A percentile compares a stretch with the other conserved stretches of the same genome.
phyloP scores from a whole-genome alignment of 2,797 vertebrate species.

The Petrocephalus sullivani region DNA sequence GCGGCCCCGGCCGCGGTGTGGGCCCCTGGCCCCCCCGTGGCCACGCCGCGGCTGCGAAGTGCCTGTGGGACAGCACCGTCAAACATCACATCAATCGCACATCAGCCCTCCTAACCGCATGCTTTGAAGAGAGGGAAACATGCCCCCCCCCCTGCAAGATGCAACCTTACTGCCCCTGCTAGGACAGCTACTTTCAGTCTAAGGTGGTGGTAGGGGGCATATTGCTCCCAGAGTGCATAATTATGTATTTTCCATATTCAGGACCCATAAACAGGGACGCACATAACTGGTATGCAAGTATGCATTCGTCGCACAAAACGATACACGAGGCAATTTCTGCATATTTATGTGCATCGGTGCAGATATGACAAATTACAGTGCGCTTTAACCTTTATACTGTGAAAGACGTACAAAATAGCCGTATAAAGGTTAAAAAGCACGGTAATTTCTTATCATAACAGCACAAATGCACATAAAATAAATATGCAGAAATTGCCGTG shows the following conservation, averaged over 20 bases:
- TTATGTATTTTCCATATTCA: not conserved
- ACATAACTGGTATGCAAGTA: too few species aligned
- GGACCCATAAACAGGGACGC: not conserved
- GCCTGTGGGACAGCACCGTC: constrained; percentile 42
- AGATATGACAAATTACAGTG: too few species aligned
- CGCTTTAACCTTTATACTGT: too few species aligned
- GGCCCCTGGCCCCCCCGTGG: constrained; percentile 73
- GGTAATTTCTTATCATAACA: too few species aligned
- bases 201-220: not conserved
- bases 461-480: too few species aligned
- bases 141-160: not conserved
- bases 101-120: not conserved
- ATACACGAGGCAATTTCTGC: too few species aligned
- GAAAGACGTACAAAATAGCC: too few species aligned
- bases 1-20: constrained; percentile 82
- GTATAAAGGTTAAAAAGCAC: too few species aligned
- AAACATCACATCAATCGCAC: not conserved
- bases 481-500: too few species aligned
- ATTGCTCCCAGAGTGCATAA: not conserved
- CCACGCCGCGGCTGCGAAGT: constrained; percentile 69
- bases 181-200: not conserved
- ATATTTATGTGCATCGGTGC: too few species aligned
- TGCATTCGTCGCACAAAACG: too few species aligned
- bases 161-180: not conserved
- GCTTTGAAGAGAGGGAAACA: not conserved